Percentiles rank a stretch among this genome's conserved stretches.
phyloP scores from a whole-genome alignment of 2,888 invertebrate genomes.

The Archips crataeganus region DNA sequence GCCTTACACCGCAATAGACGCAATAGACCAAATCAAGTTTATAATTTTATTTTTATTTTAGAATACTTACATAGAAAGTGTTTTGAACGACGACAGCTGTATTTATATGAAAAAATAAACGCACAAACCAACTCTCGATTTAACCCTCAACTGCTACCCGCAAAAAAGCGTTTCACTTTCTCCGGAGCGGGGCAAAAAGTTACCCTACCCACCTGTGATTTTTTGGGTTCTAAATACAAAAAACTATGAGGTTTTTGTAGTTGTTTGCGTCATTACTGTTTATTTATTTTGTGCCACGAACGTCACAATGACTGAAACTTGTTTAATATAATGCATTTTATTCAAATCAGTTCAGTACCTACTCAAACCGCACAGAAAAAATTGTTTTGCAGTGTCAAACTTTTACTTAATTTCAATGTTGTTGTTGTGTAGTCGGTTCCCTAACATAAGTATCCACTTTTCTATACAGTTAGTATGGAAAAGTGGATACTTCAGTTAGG shows the following conservation, averaged over 20 bases:
- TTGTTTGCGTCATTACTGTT: neutral
- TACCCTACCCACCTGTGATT: slow-evolving; percentile 34
- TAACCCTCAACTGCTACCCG: slow-evolving; percentile 34
- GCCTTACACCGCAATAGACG: no score
- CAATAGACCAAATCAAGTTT: neutral
- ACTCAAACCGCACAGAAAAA: no score
- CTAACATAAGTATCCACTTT: no score
- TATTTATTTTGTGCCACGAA: no score
- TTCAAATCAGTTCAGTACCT: no score
- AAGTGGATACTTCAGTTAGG: no score
- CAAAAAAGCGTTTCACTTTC: slow-evolving; percentile 41
- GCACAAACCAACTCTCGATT: slow-evolving; percentile 13
- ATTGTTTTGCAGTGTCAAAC: no score
- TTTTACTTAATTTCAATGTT: no score
- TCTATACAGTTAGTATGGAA: no score
- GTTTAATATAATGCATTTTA: no score
- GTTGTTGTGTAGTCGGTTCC: no score
- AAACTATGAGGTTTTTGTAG: slow-evolving; percentile 46
- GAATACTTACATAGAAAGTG: neutral
- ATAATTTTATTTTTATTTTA: neutral
- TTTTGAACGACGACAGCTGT: slow-evolving; percentile 28
- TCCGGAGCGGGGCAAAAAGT: slow-evolving; percentile 33
- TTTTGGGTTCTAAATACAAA: slow-evolving; percentile 35
- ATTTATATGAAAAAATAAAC: slow-evolving; percentile 30
- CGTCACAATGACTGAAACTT: no score